Evolutionary conservation across 2,888 invertebrate species (phyloP).

Genomic region (Acrobasis repandana): DNA sequence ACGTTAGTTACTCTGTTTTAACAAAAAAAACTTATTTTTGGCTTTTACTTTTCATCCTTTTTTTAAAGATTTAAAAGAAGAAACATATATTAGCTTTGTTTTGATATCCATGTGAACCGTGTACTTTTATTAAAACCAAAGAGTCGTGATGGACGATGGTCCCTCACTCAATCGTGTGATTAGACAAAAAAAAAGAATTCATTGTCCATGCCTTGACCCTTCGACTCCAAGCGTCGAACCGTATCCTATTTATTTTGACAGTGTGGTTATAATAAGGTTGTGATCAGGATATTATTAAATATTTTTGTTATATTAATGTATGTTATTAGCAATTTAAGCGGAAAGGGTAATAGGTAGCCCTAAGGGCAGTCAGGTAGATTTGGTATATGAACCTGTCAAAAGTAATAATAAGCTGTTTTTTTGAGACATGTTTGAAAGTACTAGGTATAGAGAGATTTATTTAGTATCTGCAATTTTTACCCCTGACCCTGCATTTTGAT

Average conservation of each 20-base stretch:
- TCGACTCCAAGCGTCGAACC: conserved; percentile 42
- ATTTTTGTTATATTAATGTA: conserved; percentile 20
- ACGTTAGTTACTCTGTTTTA: no score
- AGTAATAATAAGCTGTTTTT: no score
- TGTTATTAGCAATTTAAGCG: conserved; percentile 7
- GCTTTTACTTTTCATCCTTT: no score
- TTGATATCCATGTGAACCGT: conserved; percentile 28
- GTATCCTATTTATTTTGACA: conserved; percentile 46
- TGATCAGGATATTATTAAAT: conserved; percentile 13
- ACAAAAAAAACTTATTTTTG: no score
- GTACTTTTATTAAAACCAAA: conserved; percentile 18
- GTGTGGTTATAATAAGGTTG: conserved; percentile 36
- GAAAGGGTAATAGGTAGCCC: conserved; percentile 4
- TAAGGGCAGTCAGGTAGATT: not conserved
- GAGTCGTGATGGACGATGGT: conserved; percentile 27
- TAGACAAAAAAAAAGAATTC: conserved; percentile 41
- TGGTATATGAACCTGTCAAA: conserved; percentile 1
- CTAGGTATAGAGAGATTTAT: no score
- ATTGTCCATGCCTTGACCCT: conserved; percentile 47
- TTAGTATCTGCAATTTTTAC: no score
- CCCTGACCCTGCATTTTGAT: no score
- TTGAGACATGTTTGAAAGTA: no score
- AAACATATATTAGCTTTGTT: not conserved
- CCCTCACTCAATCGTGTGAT: conserved; percentile 34
- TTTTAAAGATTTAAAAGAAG: no score